Conservation (phyloP, 2,797 vertebrate species). For the Tokudaia tokunoshimensis region DNA sequence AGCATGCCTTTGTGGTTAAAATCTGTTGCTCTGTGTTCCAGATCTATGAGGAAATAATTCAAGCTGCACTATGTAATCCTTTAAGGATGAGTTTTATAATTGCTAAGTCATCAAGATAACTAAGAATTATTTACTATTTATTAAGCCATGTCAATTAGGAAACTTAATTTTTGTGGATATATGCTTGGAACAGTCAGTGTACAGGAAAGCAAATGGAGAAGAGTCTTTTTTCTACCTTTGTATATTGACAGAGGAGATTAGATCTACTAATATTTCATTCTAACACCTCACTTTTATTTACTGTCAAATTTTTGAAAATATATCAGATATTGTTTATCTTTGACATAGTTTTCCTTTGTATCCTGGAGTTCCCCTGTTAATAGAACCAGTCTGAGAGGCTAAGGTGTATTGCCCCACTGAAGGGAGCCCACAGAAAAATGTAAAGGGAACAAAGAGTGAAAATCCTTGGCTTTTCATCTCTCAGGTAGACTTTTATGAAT, state of each 20-base stretch:
- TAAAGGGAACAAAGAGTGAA: slow-evolving; percentile 61
- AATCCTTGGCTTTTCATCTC: slow-evolving; percentile 64
- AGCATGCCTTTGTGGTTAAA: neutral
- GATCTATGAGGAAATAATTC: neutral
- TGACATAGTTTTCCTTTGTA: slow-evolving; percentile 36
- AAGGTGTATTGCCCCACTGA: neutral
- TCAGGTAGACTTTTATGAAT: slow-evolving; percentile 67
- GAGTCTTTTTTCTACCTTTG: slow-evolving; percentile 6
- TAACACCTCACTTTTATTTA: slow-evolving; percentile 8
- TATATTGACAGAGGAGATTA: neutral
- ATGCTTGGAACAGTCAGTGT: neutral
- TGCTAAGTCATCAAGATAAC: neutral
- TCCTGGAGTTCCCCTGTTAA: neutral
- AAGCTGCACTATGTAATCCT: neutral
- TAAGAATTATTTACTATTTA: slow-evolving; percentile 13
- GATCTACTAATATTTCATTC: neutral
- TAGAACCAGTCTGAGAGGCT: slow-evolving; percentile 14
- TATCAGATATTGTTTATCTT: slow-evolving; percentile 8
- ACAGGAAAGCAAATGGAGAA: slow-evolving; percentile 17
- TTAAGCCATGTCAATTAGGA: neutral
- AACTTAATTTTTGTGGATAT: neutral
- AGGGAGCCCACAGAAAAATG: slow-evolving; percentile 35
- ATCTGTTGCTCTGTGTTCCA: neutral
- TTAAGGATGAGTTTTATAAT: neutral
- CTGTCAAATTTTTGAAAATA: slow-evolving; percentile 46